Evolutionary conservation across 2,113 vertebrate species (phyloP).

Genomic region (Elaphurus davidianus): DNA sequence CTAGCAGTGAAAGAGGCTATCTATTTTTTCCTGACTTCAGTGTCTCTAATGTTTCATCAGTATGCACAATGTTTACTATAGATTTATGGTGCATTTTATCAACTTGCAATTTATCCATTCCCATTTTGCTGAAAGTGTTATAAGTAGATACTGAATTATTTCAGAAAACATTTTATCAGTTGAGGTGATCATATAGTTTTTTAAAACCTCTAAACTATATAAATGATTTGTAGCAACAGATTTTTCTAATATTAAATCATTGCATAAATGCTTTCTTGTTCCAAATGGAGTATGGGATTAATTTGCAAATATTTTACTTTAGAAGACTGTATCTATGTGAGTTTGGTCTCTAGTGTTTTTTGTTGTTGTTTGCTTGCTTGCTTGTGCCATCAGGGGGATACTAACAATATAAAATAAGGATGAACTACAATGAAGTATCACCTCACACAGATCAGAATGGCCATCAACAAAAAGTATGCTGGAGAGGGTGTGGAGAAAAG

Average conservation of each 20-base stretch:
- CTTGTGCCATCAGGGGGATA: background rate
- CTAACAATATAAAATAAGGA: background rate
- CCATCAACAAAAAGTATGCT: background rate
- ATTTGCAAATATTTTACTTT: background rate
- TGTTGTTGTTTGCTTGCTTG: background rate
- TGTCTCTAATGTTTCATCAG: background rate
- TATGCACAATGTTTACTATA: background rate
- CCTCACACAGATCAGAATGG: background rate
- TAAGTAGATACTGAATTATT: background rate
- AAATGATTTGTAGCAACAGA: background rate
- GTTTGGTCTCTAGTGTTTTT: background rate
- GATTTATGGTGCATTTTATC: background rate
- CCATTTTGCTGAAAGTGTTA: background rate
- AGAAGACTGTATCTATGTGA: background rate
- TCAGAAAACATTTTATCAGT: background rate
- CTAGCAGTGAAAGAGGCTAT: background rate
- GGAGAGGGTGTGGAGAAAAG: background rate
- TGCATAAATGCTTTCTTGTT: background rate
- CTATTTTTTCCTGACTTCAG: background rate
- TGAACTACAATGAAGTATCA: background rate
- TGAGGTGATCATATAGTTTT: background rate
- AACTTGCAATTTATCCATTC: background rate
- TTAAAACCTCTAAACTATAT: background rate
- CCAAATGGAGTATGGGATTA: background rate
- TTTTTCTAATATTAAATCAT: slow-evolving; percentile 1